Conservation (phyloP, 1,140 invertebrate genomes). For the Planococcus citri region DNA sequence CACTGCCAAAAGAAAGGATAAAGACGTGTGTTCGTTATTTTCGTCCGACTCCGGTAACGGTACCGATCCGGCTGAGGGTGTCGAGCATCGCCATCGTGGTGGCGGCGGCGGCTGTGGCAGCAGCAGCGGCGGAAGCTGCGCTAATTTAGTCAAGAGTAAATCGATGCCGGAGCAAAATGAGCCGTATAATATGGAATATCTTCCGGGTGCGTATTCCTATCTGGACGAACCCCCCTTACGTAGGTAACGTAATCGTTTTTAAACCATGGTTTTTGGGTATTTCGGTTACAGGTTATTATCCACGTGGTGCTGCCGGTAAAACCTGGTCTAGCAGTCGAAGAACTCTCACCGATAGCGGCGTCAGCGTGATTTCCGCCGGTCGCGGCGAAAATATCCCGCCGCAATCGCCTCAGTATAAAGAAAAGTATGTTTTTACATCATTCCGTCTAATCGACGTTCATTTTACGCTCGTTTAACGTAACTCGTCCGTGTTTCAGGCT, state of each 20-base stretch:
- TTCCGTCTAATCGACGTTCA: not conserved
- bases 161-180: slow-evolving; percentile 42
- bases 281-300: slow-evolving; percentile 35
- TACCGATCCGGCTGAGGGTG: slow-evolving; percentile 43
- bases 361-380: slow-evolving; percentile 54
- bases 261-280: too few relatives aligned
- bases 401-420: slow-evolving; percentile 37
- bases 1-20: slow-evolving; percentile 7
- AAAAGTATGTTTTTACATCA: slow-evolving; percentile 33
- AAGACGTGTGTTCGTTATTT: slow-evolving; percentile 42
- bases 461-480: too few relatives aligned
- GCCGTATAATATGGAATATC: not conserved
- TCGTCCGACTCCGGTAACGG: slow-evolving; percentile 53
- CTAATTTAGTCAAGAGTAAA: slow-evolving; percentile 41
- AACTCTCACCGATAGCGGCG: slow-evolving; percentile 64
- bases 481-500: not conserved
- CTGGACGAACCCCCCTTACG: too few relatives aligned
- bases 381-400: slow-evolving; percentile 33
- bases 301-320: slow-evolving; percentile 33
- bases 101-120: too few relatives aligned
- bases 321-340: slow-evolving; percentile 41
- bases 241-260: too few relatives aligned
- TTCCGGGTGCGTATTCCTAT: too few relatives aligned
- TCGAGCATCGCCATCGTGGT: slow-evolving; percentile 28
- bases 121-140: too few relatives aligned